Percentiles rank a stretch among this genome's conserved stretches.
Conservation (phyloP, 2,888 invertebrate genomes). For the Bibio marci region DNA sequence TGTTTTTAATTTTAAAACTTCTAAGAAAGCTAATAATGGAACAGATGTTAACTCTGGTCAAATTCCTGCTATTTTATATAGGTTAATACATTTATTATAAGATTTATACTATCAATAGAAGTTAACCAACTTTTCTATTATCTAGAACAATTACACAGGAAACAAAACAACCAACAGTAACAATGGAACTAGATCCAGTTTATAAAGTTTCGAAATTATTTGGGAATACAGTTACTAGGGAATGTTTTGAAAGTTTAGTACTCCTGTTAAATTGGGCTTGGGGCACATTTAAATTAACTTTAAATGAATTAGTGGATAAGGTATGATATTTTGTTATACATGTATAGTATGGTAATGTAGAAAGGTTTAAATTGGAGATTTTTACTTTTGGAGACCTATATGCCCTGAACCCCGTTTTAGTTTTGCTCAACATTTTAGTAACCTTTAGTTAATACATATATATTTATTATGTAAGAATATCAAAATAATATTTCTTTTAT, state of each 20-base stretch:
- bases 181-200: conserved; percentile 50
- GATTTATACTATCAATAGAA: too few species aligned
- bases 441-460: too few species aligned
- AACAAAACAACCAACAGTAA: conserved; percentile 35
- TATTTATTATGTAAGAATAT: too few species aligned
- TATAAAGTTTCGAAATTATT: conserved; percentile 73
- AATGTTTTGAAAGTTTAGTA: conserved; percentile 71
- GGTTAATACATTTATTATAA: neutral
- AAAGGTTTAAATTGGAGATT: too few species aligned
- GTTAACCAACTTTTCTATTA: neutral
- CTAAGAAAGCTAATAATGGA: conserved; percentile 94
- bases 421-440: too few species aligned
- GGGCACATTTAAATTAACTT: conserved; percentile 62
- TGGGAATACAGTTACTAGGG: conserved; percentile 68
- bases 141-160: conserved; percentile 47
- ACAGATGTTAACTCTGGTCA: conserved; percentile 97
- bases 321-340: neutral
- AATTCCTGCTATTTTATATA: conserved; percentile 68
- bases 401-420: too few species aligned
- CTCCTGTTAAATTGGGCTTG: conserved; percentile 83
- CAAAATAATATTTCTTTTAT: too few species aligned
- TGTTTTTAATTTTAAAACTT: conserved; percentile 88
- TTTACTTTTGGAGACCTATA: too few species aligned
- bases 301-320: conserved; percentile 37
- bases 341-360: neutral